A percentile compares a stretch with the other conserved stretches of the same genome.
These are phyloP conservation scores for Cricetomys ansorgei DNA, from an alignment of 2,113 vertebrate species.

Conservation along the genomic window DNA sequence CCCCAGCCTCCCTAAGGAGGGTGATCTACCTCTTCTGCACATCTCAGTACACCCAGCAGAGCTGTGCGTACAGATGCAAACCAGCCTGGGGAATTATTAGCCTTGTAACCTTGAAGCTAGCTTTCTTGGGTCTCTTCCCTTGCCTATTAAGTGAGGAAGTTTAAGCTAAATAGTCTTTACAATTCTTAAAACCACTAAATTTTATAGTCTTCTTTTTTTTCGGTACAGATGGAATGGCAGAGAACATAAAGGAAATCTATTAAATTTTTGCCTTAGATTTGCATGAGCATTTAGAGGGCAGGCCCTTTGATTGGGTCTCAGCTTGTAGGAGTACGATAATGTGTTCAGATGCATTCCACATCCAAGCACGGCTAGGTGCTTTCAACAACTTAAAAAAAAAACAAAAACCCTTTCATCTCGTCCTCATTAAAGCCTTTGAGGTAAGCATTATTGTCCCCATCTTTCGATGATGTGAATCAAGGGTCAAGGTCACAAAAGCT, in stretches of 20 bases:
- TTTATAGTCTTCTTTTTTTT: conserved; percentile 3
- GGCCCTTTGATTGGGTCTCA: conserved; percentile 22
- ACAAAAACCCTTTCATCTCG: conserved; percentile 31
- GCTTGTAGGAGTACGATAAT: conserved; percentile 28
- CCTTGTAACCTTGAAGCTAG: conserved; percentile 42
- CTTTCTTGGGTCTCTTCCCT: conserved; percentile 48
- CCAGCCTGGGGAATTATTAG: neutral
- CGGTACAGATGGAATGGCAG: conserved; percentile 50
- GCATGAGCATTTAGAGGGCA: conserved; percentile 8
- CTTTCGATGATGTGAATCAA: conserved; percentile 47
- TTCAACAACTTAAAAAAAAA: conserved; percentile 25
- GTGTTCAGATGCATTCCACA: neutral
- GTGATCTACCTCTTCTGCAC: neutral
- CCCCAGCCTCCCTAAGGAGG: neutral
- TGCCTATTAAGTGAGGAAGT: conserved; percentile 35
- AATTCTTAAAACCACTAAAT: conserved; percentile 55
- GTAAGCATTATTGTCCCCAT: conserved; percentile 25
- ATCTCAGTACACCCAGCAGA: neutral
- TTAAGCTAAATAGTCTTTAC: conserved; percentile 31
- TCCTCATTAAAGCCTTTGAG: conserved; percentile 47
- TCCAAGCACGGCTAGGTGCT: neutral
- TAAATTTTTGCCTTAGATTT: conserved; percentile 61
- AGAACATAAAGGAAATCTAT: conserved; percentile 43
- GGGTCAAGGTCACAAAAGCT: conserved; percentile 36
- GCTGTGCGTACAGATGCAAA: neutral